Conservation (phyloP, 2,797 vertebrate species). For the Microhierax caerulescens region DNA sequence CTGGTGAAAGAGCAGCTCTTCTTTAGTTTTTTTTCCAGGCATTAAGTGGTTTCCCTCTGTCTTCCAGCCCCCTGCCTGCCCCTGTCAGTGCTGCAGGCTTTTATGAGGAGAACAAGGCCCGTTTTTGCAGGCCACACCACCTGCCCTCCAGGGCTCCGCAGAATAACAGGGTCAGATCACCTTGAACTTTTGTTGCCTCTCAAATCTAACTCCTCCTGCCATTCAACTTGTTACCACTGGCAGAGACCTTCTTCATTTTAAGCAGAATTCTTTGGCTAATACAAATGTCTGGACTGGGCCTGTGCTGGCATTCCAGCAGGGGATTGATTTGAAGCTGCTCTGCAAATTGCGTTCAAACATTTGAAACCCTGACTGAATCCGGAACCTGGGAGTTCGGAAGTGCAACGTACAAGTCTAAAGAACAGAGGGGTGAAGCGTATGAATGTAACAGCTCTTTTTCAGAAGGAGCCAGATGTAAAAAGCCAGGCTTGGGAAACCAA, state of each 20-base stretch:
- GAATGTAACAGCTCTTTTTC: neutral
- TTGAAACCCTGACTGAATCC: neutral
- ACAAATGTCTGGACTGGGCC: too few relatives aligned
- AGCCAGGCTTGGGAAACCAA: neutral
- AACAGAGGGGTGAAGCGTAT: neutral
- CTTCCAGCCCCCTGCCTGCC: neutral
- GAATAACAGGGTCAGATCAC: neutral
- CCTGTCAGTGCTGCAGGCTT: neutral
- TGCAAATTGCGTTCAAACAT: neutral
- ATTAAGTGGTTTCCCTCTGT: neutral
- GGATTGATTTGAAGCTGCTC: neutral
- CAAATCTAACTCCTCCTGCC: fast-evolving
- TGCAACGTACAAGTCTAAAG: neutral
- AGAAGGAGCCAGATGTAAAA: neutral
- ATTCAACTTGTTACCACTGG: neutral
- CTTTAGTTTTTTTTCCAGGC: neutral
- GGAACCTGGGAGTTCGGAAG: neutral
- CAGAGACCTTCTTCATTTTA: neutral
- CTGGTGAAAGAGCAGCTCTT: neutral
- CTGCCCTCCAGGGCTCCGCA: neutral
- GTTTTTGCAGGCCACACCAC: neutral
- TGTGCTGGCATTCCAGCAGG: neutral
- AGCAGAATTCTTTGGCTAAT: neutral
- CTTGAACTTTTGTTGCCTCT: neutral
- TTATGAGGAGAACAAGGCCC: neutral